Evolutionary conservation across 2,888 invertebrate species (phyloP).

Genomic region (Anthoptus insignis): DNA sequence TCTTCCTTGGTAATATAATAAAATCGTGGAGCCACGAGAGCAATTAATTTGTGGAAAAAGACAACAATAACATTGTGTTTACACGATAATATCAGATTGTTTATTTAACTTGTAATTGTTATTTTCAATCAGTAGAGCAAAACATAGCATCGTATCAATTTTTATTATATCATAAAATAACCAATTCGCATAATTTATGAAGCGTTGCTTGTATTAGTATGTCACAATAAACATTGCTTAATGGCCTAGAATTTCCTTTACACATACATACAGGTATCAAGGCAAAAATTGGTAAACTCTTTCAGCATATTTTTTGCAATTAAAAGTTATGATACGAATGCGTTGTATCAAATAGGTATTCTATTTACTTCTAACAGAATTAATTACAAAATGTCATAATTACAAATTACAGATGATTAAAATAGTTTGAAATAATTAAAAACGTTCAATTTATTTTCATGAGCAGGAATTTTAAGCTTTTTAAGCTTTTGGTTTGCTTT

Average conservation of each 20-base stretch:
- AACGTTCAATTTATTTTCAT: no score
- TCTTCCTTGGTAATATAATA: not conserved
- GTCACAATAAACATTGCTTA: not conserved
- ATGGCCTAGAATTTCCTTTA: not conserved
- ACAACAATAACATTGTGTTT: not conserved
- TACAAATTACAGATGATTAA: no score
- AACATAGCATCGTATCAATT: not conserved
- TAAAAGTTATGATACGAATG: no score
- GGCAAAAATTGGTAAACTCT: no score
- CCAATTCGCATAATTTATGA: not conserved
- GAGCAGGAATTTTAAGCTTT: no score
- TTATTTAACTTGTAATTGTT: not conserved
- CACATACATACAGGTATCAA: not conserved
- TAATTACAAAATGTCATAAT: no score
- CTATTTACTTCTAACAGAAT: no score
- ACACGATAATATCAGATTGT: not conserved
- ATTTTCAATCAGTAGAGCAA: not conserved
- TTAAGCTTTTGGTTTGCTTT: no score
- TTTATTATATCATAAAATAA: not conserved
- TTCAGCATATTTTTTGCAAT: no score
- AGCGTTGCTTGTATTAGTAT: not conserved
- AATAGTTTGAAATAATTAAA: no score
- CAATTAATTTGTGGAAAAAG: not conserved
- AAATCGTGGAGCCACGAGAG: not conserved
- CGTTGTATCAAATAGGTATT: no score